Conservation (phyloP, 2,113 vertebrate species). For the Salvelinus sp. region DNA sequence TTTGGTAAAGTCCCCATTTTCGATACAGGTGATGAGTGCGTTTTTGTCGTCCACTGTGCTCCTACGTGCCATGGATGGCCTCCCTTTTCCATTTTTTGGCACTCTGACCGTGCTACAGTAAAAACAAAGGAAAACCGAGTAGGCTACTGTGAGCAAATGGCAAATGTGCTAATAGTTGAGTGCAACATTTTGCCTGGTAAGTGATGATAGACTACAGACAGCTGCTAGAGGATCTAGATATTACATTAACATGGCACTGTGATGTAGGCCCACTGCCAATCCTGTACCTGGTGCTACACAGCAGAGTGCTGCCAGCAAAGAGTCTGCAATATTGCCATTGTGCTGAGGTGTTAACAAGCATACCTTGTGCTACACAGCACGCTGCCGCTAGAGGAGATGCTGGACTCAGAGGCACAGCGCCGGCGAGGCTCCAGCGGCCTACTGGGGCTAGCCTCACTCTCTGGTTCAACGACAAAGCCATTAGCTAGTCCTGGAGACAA, state of each 20-base stretch:
- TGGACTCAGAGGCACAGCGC: no score
- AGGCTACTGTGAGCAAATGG: background rate
- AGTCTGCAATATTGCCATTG: background rate
- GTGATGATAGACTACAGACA: no score
- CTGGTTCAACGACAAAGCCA: no score
- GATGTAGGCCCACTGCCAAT: no score
- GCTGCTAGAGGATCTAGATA: no score
- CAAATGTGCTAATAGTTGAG: background rate
- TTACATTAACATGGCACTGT: no score
- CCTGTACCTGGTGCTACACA: background rate
- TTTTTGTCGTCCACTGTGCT: slow-evolving; percentile 90
- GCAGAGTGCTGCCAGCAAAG: background rate
- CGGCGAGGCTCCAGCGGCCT: no score
- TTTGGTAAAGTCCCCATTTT: slow-evolving; percentile 87
- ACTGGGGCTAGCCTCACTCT: no score
- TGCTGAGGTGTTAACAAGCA: background rate
- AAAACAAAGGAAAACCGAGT: slow-evolving; percentile 8
- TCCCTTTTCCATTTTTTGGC: slow-evolving; percentile 84
- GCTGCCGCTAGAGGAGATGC: slow-evolving; percentile 83
- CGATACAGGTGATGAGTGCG: slow-evolving; percentile 82
- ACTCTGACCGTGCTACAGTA: slow-evolving; percentile 71
- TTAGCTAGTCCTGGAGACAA: slow-evolving; percentile 64
- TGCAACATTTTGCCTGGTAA: background rate
- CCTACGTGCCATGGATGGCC: slow-evolving; percentile 83
- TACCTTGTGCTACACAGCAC: slow-evolving; percentile 85